A percentile compares a stretch with the other conserved stretches of the same genome.
phyloP scores from a whole-genome alignment of 2,888 invertebrate genomes.

The Rotaria socialis region DNA sequence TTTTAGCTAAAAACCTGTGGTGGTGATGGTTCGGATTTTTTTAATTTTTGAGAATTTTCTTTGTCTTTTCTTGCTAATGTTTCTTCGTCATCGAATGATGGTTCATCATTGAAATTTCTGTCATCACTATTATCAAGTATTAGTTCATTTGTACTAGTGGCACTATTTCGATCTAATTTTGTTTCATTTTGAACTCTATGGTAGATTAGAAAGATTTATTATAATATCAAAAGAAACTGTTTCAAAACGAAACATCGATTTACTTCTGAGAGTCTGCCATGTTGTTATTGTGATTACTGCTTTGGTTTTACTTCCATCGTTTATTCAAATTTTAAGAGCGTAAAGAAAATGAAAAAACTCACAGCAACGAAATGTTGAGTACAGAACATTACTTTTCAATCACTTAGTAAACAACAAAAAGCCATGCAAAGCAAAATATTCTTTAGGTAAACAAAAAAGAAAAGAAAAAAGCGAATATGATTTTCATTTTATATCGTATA shows the following conservation, averaged over 20 bases:
- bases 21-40: background rate
- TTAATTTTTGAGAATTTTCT: background rate
- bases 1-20: background rate
- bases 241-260: background rate
- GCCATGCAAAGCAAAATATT: background rate
- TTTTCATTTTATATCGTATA: too few species aligned
- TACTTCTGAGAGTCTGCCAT: background rate
- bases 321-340: background rate
- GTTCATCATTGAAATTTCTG: too few species aligned
- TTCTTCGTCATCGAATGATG: too few species aligned
- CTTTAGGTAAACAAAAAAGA: background rate
- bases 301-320: background rate
- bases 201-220: too few species aligned
- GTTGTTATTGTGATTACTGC: background rate
- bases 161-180: background rate
- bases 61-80: too few species aligned
- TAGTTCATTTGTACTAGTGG: background rate
- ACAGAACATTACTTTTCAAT: background rate
- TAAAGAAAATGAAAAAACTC: background rate
- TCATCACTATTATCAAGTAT: background rate
- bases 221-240: too few species aligned
- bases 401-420: background rate
- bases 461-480: background rate
- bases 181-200: background rate
- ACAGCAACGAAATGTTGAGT: background rate